Evolutionary conservation across 1,140 invertebrate species (phyloP), one percentile per base, ranked within the genome.

Genomic region (Dreissena rostriformis): DNA sequence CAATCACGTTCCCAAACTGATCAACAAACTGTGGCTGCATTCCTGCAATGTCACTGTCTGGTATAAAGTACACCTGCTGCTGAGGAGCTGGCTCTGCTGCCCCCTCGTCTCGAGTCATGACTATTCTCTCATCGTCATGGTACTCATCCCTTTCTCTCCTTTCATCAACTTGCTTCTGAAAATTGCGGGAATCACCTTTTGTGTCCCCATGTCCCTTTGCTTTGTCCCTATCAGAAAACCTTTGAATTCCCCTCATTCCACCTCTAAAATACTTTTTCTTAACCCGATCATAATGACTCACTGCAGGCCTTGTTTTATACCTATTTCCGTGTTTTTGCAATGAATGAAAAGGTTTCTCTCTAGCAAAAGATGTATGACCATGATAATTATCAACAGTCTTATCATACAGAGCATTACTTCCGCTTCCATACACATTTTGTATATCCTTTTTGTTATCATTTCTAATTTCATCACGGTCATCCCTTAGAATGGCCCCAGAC

Each of bases 21-120:
- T 82, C 80, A 66, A 82, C 63, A 17, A 82, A 28, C 14, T 63
- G 80, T 29, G 29, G 55, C 51, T 66, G 71, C 10, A 26, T 29
- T 19, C 24, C 5, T 26, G 55, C 28, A 19, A 73, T 14, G 15
- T 75, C 80, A 14, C 29, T 0, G 68, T 82, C 75, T 8, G 71
- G 80, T n/a, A 82, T 75, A 29, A 82, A 82, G 19, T 75, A 63
- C 26, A 82, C 24, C 39, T 82, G 80, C 49, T 72, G 70, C 29
- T 67, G 53, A 52, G n/a, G n/a, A 81, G 15, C 24, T 52, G 49
- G 4, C 49, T 14, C 49, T 14, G 0, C 10, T 26, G 26, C 72
- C 49, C 28, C n/a, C 17, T 61, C 57, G 12, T 61, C 22, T 19
- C 57, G 17, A n/a, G 22, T 4, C 17, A 61, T 24, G 6, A 61